These are phyloP conservation scores for Galerucella calmariensis DNA, from an alignment of 2,888 invertebrate genomes.

Conservation along the genomic window DNA sequence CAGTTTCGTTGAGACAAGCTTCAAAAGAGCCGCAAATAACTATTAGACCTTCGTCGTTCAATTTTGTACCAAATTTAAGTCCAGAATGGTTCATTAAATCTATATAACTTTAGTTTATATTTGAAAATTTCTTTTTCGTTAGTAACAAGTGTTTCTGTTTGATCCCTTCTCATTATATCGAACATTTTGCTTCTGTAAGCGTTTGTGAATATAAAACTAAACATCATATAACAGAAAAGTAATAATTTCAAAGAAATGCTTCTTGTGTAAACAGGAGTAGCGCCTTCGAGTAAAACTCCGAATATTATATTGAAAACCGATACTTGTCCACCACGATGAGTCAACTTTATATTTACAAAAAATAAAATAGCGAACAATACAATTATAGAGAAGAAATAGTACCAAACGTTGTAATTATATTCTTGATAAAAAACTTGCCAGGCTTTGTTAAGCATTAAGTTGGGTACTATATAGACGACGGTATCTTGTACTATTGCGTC, in stretches of 20 bases:
- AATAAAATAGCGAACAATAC: slow-evolving; percentile 1
- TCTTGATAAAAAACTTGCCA: slow-evolving; percentile 20
- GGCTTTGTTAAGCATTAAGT: not conserved
- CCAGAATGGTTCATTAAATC: slow-evolving; percentile 10
- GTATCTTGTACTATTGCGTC: slow-evolving; percentile 12
- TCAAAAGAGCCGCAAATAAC: slow-evolving; percentile 10
- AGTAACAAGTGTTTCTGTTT: slow-evolving; percentile 7
- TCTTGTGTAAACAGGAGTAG: not conserved
- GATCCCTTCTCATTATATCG: slow-evolving; percentile 22
- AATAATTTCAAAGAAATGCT: slow-evolving; percentile 15
- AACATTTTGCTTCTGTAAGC: slow-evolving; percentile 32
- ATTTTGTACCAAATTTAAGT: not conserved
- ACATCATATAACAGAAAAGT: slow-evolving; percentile 16
- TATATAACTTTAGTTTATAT: slow-evolving; percentile 1
- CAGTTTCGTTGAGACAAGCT: slow-evolving; percentile 28
- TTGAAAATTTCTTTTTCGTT: slow-evolving; percentile 19
- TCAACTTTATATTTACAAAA: not conserved
- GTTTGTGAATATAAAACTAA: slow-evolving; percentile 21
- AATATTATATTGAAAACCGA: slow-evolving; percentile 9
- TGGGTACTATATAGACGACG: slow-evolving; percentile 15
- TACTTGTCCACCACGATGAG: not conserved
- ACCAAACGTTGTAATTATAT: slow-evolving; percentile 4
- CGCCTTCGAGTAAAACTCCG: slow-evolving; percentile 17
- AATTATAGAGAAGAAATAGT: not conserved
- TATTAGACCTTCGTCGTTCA: slow-evolving; percentile 3